Conservation (phyloP, 2,113 vertebrate genomes). For the Colistium nudipinnis region DNA sequence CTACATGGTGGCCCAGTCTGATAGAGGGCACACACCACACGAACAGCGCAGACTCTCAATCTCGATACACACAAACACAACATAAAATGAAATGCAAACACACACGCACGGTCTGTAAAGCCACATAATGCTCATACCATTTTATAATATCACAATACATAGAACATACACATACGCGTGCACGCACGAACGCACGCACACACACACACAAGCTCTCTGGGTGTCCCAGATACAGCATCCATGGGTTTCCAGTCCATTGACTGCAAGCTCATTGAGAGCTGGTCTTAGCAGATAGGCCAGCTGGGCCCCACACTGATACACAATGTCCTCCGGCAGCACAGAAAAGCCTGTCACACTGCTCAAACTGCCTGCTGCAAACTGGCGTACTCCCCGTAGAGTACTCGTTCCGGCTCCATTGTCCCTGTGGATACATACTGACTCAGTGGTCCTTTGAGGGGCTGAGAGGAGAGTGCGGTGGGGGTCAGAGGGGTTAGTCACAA, state of each 20-base stretch:
- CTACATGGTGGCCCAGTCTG: constrained; percentile 68
- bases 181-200: constrained; percentile 10
- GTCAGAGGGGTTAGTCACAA: constrained; percentile 64
- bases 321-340: constrained; percentile 71
- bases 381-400: constrained; percentile 64
- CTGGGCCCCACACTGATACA: constrained; percentile 78
- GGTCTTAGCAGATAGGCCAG: constrained; percentile 80
- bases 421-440: constrained; percentile 56
- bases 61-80: background rate
- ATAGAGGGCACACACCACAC: constrained; percentile 66
- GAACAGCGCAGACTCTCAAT: constrained; percentile 24
- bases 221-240: constrained; percentile 74
- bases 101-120: constrained; percentile 19
- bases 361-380: constrained; percentile 63
- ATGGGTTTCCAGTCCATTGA: constrained; percentile 78
- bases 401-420: constrained; percentile 72
- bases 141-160: background rate
- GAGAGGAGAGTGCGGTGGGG: constrained; percentile 46
- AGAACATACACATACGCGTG: background rate
- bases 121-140: background rate
- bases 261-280: constrained; percentile 77
- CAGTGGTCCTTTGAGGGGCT: constrained; percentile 59
- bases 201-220: constrained; percentile 67
- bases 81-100: background rate
- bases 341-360: constrained; percentile 56